A percentile compares a stretch with the other conserved stretches of the same genome.
Conservation (phyloP, 2,797 vertebrate species). For the Lates japonicus region DNA sequence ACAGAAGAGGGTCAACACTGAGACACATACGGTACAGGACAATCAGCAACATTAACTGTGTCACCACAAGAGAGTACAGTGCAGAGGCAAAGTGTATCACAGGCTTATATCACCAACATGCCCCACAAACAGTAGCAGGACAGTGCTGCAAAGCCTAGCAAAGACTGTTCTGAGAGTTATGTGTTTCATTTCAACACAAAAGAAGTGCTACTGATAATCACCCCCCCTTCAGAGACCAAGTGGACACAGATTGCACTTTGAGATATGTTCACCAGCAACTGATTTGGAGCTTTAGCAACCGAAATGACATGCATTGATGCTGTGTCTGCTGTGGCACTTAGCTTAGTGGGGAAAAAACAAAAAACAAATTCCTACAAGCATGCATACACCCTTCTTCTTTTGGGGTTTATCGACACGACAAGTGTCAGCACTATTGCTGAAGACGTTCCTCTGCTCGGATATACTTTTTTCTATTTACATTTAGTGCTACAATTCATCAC, state of each 20-base stretch:
- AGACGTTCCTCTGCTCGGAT: neutral
- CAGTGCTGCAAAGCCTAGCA: neutral
- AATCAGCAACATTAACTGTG: neutral
- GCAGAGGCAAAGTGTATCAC: neutral
- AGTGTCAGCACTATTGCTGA: neutral
- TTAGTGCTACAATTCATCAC: neutral
- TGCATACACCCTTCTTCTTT: too few species aligned
- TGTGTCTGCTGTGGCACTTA: neutral
- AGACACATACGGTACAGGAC: neutral
- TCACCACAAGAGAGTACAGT: neutral
- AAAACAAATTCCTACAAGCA: too few species aligned
- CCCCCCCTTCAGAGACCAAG: neutral
- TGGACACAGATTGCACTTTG: neutral
- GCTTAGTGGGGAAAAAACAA: too few species aligned
- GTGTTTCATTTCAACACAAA: neutral
- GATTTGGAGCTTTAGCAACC: neutral
- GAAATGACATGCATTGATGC: neutral
- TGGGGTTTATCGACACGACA: too few species aligned
- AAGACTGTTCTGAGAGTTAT: neutral
- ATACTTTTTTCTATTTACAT: neutral
- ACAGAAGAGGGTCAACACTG: neutral
- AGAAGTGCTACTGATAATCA: neutral
- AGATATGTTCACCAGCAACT: neutral
- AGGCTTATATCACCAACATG: neutral
- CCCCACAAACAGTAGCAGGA: neutral